These are phyloP conservation scores for Spinus pinus DNA, from an alignment of 2,797 vertebrate species.

Conservation along the genomic window DNA sequence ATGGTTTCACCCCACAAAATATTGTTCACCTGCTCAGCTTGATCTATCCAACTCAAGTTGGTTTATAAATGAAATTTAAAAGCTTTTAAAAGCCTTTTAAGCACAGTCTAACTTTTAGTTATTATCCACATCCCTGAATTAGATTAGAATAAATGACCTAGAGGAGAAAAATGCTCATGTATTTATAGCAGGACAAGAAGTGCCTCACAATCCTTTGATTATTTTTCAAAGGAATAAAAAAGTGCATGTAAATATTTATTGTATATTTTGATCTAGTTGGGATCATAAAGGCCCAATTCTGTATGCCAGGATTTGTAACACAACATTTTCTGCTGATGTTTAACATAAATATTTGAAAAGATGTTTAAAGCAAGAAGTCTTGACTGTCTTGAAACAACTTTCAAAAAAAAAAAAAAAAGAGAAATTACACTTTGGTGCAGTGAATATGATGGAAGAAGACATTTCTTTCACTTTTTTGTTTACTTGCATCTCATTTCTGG, in stretches of 20 bases:
- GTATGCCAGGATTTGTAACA: neutral
- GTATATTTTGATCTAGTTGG: neutral
- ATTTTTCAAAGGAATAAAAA: slow-evolving; percentile 18
- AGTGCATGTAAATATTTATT: neutral
- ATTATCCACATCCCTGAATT: neutral
- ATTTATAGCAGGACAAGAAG: neutral
- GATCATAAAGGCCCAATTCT: neutral
- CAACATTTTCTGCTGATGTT: neutral
- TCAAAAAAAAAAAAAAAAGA: neutral
- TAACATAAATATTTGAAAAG: neutral
- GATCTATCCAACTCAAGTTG: neutral
- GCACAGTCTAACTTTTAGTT: neutral
- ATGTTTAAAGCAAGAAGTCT: neutral
- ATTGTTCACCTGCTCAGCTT: neutral
- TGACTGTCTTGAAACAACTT: neutral
- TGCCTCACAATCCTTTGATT: neutral
- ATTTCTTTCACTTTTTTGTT: neutral
- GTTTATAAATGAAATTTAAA: neutral
- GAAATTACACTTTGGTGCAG: neutral
- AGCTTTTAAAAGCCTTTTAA: neutral
- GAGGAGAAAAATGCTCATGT: neutral
- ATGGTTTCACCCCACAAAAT: accelerated
- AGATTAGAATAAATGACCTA: slow-evolving; percentile 12
- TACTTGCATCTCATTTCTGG: neutral
- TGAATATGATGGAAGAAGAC: neutral